Evolutionary conservation across 2,888 invertebrate species (phyloP).

Genomic region (Phytoseiulus persimilis): DNA sequence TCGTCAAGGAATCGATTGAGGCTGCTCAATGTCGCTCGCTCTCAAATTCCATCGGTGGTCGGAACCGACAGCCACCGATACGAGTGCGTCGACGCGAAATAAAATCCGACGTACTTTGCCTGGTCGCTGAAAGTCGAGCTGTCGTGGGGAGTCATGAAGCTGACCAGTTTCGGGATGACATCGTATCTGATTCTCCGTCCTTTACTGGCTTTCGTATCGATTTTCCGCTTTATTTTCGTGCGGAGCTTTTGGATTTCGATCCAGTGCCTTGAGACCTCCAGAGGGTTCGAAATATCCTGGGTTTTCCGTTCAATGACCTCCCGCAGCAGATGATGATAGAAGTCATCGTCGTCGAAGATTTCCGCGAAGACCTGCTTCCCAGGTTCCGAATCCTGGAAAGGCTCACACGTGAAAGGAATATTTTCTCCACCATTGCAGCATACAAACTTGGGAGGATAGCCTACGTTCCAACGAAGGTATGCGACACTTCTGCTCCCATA

Average conservation of each 20-base stretch:
- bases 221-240: constrained; percentile 80
- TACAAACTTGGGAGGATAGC: no score
- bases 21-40: no score
- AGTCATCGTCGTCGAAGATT: constrained; percentile 93
- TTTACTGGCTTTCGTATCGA: constrained; percentile 88
- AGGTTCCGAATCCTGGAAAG: constrained; percentile 30
- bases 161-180: constrained; percentile 73
- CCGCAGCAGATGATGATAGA: constrained; percentile 82
- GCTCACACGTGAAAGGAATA: no score
- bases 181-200: constrained; percentile 80
- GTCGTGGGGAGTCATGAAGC: constrained; percentile 76
- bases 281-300: constrained; percentile 66
- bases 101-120: constrained; percentile 56
- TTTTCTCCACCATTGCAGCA: no score
- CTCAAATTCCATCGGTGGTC: no score
- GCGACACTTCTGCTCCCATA: no score
- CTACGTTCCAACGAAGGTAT: no score
- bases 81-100: no score
- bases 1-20: neutral
- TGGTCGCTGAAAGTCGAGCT: constrained; percentile 65
- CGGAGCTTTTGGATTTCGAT: constrained; percentile 75
- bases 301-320: constrained; percentile 88
- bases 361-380: constrained; percentile 61
- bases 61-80: no score
- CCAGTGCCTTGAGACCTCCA: constrained; percentile 62